Conservation (phyloP, 2,888 invertebrate genomes). For the Dorcus parallelipipedus region DNA sequence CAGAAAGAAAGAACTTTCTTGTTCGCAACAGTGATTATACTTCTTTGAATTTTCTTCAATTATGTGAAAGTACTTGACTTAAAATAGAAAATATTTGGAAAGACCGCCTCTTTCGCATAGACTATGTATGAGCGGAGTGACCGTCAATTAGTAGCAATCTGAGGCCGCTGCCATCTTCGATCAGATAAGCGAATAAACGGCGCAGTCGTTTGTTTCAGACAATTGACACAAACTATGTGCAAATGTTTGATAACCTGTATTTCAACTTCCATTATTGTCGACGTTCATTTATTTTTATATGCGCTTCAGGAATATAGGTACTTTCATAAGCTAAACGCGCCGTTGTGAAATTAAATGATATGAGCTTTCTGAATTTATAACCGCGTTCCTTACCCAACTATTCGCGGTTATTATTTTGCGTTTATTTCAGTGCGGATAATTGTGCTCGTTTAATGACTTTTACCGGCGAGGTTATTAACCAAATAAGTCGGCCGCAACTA, state of each 20-base stretch:
- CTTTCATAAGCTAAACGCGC: slow-evolving; percentile 28
- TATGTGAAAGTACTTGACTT: not conserved
- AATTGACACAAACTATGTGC: slow-evolving; percentile 47
- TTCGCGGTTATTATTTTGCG: slow-evolving; percentile 9
- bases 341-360: slow-evolving; percentile 31
- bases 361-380: slow-evolving; percentile 30
- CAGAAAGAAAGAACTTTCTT: slow-evolving; percentile 16
- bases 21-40: too few species aligned
- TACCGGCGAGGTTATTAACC: too few species aligned
- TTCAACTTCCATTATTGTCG: slow-evolving; percentile 46
- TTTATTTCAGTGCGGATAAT: not conserved
- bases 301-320: slow-evolving; percentile 27
- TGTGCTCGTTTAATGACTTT: too few species aligned
- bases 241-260: slow-evolving; percentile 47
- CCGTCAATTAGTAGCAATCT: slow-evolving; percentile 33
- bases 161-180: slow-evolving; percentile 36
- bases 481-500: too few species aligned
- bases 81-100: not conserved
- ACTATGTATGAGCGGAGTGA: slow-evolving; percentile 5
- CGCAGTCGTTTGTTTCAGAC: slow-evolving; percentile 42
- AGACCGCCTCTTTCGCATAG: not conserved
- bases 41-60: too few species aligned
- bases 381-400: slow-evolving; percentile 19
- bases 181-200: slow-evolving; percentile 37
- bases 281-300: slow-evolving; percentile 31